Evolutionary conservation across 2,888 invertebrate species (phyloP), one percentile per base, ranked within the genome.

Genomic region (Tenthredo distinguenda): DNA sequence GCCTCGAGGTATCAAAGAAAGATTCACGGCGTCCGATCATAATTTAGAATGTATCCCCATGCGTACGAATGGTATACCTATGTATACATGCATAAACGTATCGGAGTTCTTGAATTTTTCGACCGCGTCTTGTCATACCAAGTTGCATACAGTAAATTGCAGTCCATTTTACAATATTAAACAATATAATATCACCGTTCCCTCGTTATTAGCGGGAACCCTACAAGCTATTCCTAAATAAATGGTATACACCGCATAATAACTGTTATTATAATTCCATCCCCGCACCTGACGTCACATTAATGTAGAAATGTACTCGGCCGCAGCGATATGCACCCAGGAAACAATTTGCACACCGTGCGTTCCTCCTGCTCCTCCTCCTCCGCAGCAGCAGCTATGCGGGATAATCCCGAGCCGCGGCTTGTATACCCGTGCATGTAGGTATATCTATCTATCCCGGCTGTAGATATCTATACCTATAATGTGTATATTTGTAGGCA

Each of bases 311-410:
- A 74, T 34, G 31, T 68, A 21, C 21, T 40, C 43, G 43, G 31
- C 37, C 72, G 72, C 40, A 10, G 72, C 21, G 72, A 74, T 74
- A 43, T 74, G 43, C 43, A 40, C 72, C 43, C 18, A 43, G 72
- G 72, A 74, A 43, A 74, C 12, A 74, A 74, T 74, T 43, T 43
- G 72, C 72, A 43, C 43, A 43, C 72, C 72, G n/a, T 43, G 72
- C 72, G 43, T 21, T 43, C 72, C 43, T 74, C 43, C 72, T 5
- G 1, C 18, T 18, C 50, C n/a, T 40, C 40, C 72, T 72, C 40
- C 72, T 7, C 12, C 15, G 50, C 18, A 15, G 47, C 15, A 7
- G 12, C 43, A 71, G 40, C 21, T 43, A 74, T 37, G 72, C 26
- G 26, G 43, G 40, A 40, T 74, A 43, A 68, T 7, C 62, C n/a